A percentile compares a stretch with the other conserved stretches of the same genome.
Conservation (phyloP, 2,797 vertebrate species). For the Cryptoprocta ferox region DNA sequence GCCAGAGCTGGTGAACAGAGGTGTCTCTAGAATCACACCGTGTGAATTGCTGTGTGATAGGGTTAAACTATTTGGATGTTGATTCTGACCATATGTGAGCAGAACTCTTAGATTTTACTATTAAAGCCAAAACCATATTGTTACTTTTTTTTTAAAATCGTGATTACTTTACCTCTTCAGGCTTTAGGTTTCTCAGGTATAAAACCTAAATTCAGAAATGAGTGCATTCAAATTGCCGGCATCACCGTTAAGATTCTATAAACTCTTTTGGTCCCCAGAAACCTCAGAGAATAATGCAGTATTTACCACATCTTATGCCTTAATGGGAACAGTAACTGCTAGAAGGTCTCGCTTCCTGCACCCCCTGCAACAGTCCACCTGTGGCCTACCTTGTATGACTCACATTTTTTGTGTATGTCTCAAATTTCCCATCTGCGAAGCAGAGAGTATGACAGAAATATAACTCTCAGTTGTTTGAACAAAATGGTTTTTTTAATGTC, state of each 20-base stretch:
- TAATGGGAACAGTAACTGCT: background rate
- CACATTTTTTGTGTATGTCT: background rate
- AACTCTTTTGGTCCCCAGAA: background rate
- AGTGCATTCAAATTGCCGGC: background rate
- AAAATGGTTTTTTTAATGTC: background rate
- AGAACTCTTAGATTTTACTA: background rate
- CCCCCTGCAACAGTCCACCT: background rate
- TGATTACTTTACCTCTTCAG: background rate
- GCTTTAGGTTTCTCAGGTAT: constrained; percentile 6
- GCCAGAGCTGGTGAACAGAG: background rate
- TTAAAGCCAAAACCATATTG: constrained; percentile 23
- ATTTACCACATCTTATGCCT: background rate
- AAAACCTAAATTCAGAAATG: background rate
- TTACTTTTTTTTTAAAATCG: background rate
- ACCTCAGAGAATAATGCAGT: background rate
- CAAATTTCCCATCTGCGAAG: background rate
- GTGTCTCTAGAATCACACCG: background rate
- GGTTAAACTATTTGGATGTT: background rate
- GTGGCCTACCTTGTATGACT: background rate
- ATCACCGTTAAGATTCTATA: background rate
- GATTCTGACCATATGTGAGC: background rate
- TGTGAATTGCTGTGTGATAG: background rate
- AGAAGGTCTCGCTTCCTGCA: background rate
- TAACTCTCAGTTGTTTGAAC: background rate
- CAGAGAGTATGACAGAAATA: background rate